Evolutionary conservation across 2,888 invertebrate species (phyloP), one percentile per base, ranked within the genome.

Genomic region (Phragmatobia fuliginosa): DNA sequence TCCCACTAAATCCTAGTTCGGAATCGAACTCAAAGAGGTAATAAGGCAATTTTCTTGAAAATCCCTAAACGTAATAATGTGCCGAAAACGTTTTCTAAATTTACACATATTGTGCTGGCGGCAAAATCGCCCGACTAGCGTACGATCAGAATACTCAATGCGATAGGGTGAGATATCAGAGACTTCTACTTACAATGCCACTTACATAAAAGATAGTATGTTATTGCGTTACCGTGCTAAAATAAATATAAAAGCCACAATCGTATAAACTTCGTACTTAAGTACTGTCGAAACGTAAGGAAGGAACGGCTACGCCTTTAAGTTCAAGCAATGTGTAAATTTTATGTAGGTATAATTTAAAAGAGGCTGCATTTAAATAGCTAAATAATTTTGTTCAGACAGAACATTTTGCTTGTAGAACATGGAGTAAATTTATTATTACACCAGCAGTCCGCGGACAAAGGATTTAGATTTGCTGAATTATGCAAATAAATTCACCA

Each of bases 401-500:
- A 91, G 89, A 92, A 90, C 87, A 87, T 90, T 91, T 88, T 78
- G 89, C 90, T 88, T 91, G 91, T 91, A 89, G 90, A 92, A 87
- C 91, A 92, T 93, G 90, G 91, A 90, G 92, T 90, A 92, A 92
- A 94, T 94, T 94, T 94, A 94, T 94, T 94, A 93, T 93, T 93
- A 93, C 83, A 90, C 88, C 89, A 89, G 87, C 88, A 88, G 88
- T 88, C 88, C 85, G 90, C 93, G 93, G 94, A 93, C 94, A 94
- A 94, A 93, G 92, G 94, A 92, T 93, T 94, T 91, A 91, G 93
- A 91, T 92, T 93, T 91, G 91, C 89, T 90, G 93, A 94, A 92
- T 93, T 94, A 94, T 94, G 94, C 94, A 94, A 94, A 94, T 94
- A 94, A 93, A 94, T 94, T 94, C 94, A 92, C 93, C 93, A 93